These are phyloP conservation scores for Calephelis nemesis DNA, from an alignment of 1,140 invertebrate species.

Conservation along the genomic window DNA sequence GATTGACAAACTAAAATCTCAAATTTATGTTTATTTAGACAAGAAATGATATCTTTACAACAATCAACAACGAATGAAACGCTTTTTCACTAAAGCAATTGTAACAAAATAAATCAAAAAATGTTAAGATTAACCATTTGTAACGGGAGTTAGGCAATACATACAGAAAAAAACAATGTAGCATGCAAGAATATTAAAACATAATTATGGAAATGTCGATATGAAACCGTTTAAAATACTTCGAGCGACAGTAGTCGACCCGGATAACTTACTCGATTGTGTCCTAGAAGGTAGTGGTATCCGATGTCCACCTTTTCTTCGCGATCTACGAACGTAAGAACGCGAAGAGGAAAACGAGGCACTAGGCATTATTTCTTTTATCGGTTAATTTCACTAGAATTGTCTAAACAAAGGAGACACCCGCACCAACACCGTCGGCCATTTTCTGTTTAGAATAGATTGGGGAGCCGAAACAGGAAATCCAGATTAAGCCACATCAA, in stretches of 20 bases:
- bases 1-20: slow-evolving; percentile 33
- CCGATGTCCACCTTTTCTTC: slow-evolving; percentile 91
- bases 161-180: slow-evolving; percentile 14
- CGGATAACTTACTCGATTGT: slow-evolving; percentile 80
- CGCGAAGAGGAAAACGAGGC: slow-evolving; percentile 92
- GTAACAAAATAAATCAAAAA: slow-evolving; percentile 19
- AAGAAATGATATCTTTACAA: slow-evolving; percentile 57
- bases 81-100: slow-evolving; percentile 11
- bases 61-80: slow-evolving; percentile 39
- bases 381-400: slow-evolving; percentile 76
- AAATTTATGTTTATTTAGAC: slow-evolving; percentile 40
- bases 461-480: slow-evolving; percentile 73
- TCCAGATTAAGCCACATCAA: slow-evolving; percentile 61
- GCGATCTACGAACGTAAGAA: slow-evolving; percentile 90
- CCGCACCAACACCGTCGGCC: slow-evolving; percentile 82
- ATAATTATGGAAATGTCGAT: slow-evolving; percentile 52
- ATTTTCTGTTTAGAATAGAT: slow-evolving; percentile 82
- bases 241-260: slow-evolving; percentile 64
- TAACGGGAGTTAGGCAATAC: slow-evolving; percentile 11
- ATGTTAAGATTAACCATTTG: slow-evolving; percentile 6
- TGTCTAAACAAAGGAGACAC: slow-evolving; percentile 84
- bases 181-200: slow-evolving; percentile 28
- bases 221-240: slow-evolving; percentile 61
- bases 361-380: slow-evolving; percentile 89
- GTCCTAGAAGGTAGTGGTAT: slow-evolving; percentile 90